These are phyloP conservation scores for Lysandra bellargus DNA, from an alignment of 2,888 invertebrate genomes.

Conservation along the genomic window DNA sequence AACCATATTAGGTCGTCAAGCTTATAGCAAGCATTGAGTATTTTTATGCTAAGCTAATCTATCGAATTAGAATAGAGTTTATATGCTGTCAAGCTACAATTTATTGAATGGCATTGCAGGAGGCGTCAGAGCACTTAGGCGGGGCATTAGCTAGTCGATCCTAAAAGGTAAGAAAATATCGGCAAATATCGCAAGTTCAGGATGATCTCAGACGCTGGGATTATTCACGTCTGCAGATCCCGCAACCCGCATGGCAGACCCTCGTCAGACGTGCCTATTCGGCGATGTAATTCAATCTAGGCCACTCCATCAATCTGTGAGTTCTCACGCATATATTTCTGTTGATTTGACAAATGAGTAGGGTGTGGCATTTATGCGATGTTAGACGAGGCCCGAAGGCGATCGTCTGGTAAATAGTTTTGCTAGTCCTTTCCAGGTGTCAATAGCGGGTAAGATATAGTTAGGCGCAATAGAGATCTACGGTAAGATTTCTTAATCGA, in stretches of 20 bases:
- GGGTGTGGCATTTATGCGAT: conserved; percentile 63
- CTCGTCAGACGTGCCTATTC: conserved; percentile 70
- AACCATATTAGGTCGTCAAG: background rate
- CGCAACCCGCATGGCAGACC: conserved; percentile 74
- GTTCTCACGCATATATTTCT: conserved; percentile 79
- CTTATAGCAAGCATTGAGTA: background rate
- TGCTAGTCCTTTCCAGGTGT: conserved; percentile 36
- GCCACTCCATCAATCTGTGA: conserved; percentile 77
- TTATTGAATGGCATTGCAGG: background rate
- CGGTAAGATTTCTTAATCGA: conserved; percentile 3
- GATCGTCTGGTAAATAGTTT: conserved; percentile 39
- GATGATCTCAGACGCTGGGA: conserved; percentile 44
- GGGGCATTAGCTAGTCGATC: conserved; percentile 3
- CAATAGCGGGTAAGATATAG: conserved; percentile 29
- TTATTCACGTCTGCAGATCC: conserved; percentile 67
- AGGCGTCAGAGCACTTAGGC: background rate
- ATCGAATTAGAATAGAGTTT: background rate
- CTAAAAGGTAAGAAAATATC: conserved; percentile 7
- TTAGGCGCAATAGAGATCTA: conserved; percentile 12
- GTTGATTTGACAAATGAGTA: conserved; percentile 81
- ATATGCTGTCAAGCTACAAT: background rate
- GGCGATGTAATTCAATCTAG: conserved; percentile 79
- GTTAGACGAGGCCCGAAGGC: conserved; percentile 56
- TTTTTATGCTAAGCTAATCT: background rate
- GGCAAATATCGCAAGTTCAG: conserved; percentile 13